Evolutionary conservation across 2,888 invertebrate genomes (phyloP), one percentile per base, ranked within the genome.

Genomic region (Apotomis capreana): DNA sequence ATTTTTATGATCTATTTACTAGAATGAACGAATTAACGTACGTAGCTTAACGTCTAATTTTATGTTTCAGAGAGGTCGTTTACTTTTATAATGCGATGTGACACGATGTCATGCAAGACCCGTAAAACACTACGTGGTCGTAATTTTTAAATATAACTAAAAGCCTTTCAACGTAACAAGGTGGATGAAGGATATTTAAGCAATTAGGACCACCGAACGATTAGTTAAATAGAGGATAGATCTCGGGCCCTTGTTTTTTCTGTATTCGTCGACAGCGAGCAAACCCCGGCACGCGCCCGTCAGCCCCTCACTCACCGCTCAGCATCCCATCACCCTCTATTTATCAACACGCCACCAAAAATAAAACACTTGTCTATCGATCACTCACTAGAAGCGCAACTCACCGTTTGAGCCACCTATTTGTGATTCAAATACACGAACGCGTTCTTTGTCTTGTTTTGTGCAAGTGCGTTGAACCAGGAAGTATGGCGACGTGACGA

Each of bases 301-400:
- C 70, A 49, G 69, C 76, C 76, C 83, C 86, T 86, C 79, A 84
- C 86, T 86, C 80, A 80, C 79, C 78, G 78, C 80, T 82, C 84
- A 84, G 84, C 86, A 84, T 85, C 84, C 78, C 79, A 80, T 78
- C 62, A 62, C 63, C 64, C 64, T 64, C 75, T 76, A 73, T 77
- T 79, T 79, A 76, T 79, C 77, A 78, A 78, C 78, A 79, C 77
- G 75, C 71, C 76, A 77, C 75, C 62, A 68, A 74, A 61, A 76
- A 76, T 73, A 58, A 57, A 57, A 74, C 74, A 77, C 74, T 74
- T 65, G 13, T 36, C 57, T 9, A 59, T 58, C 15, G 64, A 9
- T 58, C 70, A 73, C 65, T 69, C 76, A 49, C 49, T 49, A 74
- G 78, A 77, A 75, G 68, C 70, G 68, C 57, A 62, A 69, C 71